Base-by-base conservation (phyloP, 1,140 invertebrate species). In the Zaprionus davidi region DNA sequence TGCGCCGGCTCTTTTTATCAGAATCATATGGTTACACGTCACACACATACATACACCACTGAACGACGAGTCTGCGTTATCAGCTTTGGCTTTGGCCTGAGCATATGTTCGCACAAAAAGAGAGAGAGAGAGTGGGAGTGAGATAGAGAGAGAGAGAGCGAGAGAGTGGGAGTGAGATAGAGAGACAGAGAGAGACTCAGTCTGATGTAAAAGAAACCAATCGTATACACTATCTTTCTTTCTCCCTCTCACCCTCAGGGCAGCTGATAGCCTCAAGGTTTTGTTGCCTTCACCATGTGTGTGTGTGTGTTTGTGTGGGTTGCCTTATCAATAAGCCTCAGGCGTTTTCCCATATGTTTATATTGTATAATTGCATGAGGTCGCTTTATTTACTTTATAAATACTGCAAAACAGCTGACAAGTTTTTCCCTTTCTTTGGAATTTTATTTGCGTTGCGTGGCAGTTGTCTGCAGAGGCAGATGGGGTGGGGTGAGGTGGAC, bases 21-120 rank as follows among this genome's bases (percentile, higher is more conserved):
- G 73, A 84, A 88, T 88, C 84, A 88, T 88, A 88, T 88, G 84
- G 80, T 75, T 68, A 80, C 65, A 76, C 71, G 78, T 76, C 78
- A 73, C 36, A 58, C 36, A 36, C 17, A 24, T 22, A 56, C 44
- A 53, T 17, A 51, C 20, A 51, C 46, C 6, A 44, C 58, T 34
- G 31, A 24, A n/a, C 22, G 34, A 31, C 53, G 41, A 58, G 26
- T 44, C 41, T 71, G 65, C 64, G 60, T 73, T 73, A 73, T 73
- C 71, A 62, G 64, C 71, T 73, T 82, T 87, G 55, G 49, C 34
- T 78, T 31, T 26, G 55, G 9, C 31, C 36, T 20, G 31, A 62
- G 70, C 75, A 77, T 73, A 76, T 76, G 74, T 67, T 72, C 67
- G 41, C 44, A 24, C 24, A 17, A 17, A 64, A 7, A 44, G 5